Base-by-base conservation (phyloP, 2,797 vertebrate genomes). In the Staurois parvus region DNA sequence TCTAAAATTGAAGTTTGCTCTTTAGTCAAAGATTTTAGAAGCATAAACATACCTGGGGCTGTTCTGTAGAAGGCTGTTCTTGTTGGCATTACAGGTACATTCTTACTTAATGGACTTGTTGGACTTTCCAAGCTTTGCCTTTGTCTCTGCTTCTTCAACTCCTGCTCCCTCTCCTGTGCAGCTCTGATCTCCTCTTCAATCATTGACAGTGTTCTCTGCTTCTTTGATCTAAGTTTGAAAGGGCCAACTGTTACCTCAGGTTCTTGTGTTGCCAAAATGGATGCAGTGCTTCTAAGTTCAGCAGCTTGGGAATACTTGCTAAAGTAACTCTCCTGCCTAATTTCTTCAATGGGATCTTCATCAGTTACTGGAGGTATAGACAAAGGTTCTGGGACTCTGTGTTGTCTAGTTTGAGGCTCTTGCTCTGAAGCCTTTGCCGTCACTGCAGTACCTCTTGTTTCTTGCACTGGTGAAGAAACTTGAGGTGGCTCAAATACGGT, bases 141-240 rank as follows among this genome's bases (percentile, higher is more conserved):
- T 88, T 95, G 93, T 68, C 98, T 94, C 91, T 97, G 96, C 85
- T 95, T 96, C 91, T 98, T 98, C 87, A 99, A 93, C 89, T 99
- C 98, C 84, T 99, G 97, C 85, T 99, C 98, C 45, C 98, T 93
- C 72, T 99, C 95, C 92, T 99, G 97, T 75, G 98, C 97, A 0
- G 97, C 98, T 76, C 98, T 95, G 91, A 99, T 99, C 93, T 99
- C 98, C 91, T 99, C 98, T 88, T 99, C 98, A 0, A 99, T 99
- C 97, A 99, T 99, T 0, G 98, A 99, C 90, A 99, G 91, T 81
- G 98, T 99, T 88, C 94, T 92, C 92, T 99, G 98, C 91, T 99
- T 99, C 90, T 96, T 96, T 0, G 98, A 99, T 79, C 98, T 96
- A 87, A 99, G 92, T 89, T 96, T 98, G 93, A 99, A 99, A 1